Percentiles rank a stretch among this genome's conserved stretches.
These are phyloP conservation scores for Dasyornis broadbenti DNA, from an alignment of 2,113 vertebrate species.

Conservation along the genomic window DNA sequence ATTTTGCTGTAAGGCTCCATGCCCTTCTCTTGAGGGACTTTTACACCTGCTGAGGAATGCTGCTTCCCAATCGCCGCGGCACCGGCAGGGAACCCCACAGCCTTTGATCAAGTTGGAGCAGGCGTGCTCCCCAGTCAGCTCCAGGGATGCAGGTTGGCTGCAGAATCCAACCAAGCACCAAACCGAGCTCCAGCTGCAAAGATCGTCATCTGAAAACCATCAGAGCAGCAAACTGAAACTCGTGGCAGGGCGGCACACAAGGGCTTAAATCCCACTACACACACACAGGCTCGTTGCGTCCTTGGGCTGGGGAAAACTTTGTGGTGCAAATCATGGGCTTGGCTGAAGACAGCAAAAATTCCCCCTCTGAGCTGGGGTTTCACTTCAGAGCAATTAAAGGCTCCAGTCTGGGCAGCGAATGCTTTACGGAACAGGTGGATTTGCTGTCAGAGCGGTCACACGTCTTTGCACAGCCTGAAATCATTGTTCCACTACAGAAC, in stretches of 20 bases:
- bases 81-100: neutral
- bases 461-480: neutral
- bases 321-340: neutral
- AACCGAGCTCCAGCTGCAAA: neutral
- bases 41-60: constrained; percentile 42
- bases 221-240: neutral
- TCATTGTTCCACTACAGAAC: neutral
- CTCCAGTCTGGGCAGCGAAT: neutral
- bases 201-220: neutral
- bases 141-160: neutral
- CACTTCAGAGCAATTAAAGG: neutral
- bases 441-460: neutral
- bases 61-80: neutral
- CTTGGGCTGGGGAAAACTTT: neutral
- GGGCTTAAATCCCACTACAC: neutral
- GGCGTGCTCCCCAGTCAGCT: neutral
- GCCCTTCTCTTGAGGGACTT: neutral
- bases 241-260: rapidly evolving
- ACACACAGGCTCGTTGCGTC: neutral
- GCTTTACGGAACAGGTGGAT: constrained; percentile 31
- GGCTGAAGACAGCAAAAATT: neutral
- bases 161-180: neutral
- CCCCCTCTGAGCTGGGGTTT: neutral
- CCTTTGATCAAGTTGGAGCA: neutral
- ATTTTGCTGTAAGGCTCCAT: constrained; percentile 17